Evolutionary conservation across 1,140 invertebrate species (phyloP), one percentile per base, ranked within the genome.

Genomic region (Pseudomyrmex sp.): DNA sequence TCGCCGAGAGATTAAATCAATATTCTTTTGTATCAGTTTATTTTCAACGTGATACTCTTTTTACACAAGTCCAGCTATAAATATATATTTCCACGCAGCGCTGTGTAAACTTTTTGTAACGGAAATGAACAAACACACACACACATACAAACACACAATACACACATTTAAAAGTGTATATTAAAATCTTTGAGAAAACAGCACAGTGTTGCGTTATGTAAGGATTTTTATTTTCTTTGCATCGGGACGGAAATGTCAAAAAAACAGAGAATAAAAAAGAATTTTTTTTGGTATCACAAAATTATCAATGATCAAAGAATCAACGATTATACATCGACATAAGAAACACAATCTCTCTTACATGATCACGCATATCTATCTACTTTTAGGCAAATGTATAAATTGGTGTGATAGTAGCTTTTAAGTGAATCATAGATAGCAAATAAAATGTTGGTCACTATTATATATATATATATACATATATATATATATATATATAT

Each of bases 391-490:
- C 66, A 89, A 92, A 91, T 93, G 93, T 94, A 93, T 93, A 93
- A 93, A 94, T 94, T 68, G 93, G 93, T 94, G 93, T 94, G 93
- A 94, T 94, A 94, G 92, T 94, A 94, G 93, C 80, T 90, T 90
- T 91, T 94, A 94, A 93, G 93, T 65, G 85, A 89, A 65, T 76
- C 66, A 69, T 92, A 92, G 89, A 84, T 90, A 91, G 89, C 73
- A 68, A 91, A 91, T 91, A 58, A 91, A 91, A 90, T 92, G 83
- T 90, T 88, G 89, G 82, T 87, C 87, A 89, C 90, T 89, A 86
- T 87, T 89, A 35, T 35, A 35, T 35, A 35, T 35, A 35, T 35
- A 35, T 35, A 35, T 35, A 35, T 35, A 35, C 7, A n/a, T n/a
- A n/a, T n/a, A n/a, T n/a, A n/a, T 89, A 35, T 35, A 35, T 35